These are phyloP conservation scores for Idris sp. DNA, from an alignment of 1,140 invertebrate genomes.

Conservation along the genomic window DNA sequence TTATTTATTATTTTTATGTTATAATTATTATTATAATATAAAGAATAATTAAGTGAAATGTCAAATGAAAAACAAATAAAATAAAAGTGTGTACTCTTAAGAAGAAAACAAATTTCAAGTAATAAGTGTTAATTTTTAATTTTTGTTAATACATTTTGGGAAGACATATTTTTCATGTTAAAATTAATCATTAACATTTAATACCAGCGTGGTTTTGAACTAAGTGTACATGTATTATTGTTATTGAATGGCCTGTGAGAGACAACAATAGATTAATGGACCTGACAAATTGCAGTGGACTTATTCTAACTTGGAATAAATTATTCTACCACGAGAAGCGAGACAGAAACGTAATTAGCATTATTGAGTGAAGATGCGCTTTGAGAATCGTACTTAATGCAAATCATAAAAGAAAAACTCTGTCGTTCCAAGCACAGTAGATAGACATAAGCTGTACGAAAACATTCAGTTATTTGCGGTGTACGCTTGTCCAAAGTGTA, in stretches of 20 bases:
- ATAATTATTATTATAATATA: no score
- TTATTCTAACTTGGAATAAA: conserved; percentile 44
- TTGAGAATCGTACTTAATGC: conserved; percentile 53
- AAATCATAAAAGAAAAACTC: conserved; percentile 57
- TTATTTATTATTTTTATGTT: no score
- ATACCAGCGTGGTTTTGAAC: no score
- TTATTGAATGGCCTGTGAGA: conserved; percentile 12
- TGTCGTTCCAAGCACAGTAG: conserved; percentile 53
- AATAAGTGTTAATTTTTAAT: no score
- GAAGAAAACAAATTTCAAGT: no score
- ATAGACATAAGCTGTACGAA: conserved; percentile 48
- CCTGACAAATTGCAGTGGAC: conserved; percentile 36
- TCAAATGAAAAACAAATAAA: no score
- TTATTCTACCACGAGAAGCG: conserved; percentile 57
- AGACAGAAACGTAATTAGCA: conserved; percentile 52
- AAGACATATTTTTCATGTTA: no score
- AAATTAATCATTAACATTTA: no score
- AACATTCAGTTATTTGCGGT: conserved; percentile 49
- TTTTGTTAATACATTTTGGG: no score
- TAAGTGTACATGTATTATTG: no score
- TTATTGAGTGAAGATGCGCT: conserved; percentile 54
- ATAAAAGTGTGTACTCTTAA: no score
- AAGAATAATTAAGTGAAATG: no score
- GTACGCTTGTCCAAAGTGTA: conserved; percentile 37
- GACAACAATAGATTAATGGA: conserved; percentile 26